Conservation (phyloP, 2,888 invertebrate species). For the Ophion ellenae region DNA sequence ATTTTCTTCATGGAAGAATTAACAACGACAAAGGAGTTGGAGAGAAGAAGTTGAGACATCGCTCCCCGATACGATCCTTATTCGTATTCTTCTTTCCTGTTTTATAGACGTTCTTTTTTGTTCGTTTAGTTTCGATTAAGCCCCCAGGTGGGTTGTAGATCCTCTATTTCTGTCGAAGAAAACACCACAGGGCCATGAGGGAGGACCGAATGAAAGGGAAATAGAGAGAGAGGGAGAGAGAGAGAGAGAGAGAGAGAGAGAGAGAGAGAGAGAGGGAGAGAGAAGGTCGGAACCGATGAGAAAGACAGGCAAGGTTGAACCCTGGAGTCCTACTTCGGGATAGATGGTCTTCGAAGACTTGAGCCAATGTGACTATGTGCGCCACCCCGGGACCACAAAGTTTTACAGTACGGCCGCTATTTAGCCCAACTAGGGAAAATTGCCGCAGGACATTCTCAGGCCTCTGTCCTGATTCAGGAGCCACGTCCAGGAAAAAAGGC, state of each 20-base stretch:
- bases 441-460: constrained; percentile 51
- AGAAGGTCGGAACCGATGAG: constrained; percentile 24
- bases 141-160: constrained; percentile 50
- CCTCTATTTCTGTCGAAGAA: constrained; percentile 66
- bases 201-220: constrained; percentile 8
- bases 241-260: constrained; percentile 5
- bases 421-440: constrained; percentile 70
- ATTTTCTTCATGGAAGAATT: constrained; percentile 30
- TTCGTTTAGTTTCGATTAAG: constrained; percentile 51
- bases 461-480: constrained; percentile 8
- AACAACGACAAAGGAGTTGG: constrained; percentile 27
- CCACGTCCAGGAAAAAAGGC: background rate
- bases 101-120: constrained; percentile 32
- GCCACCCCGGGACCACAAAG: constrained; percentile 68
- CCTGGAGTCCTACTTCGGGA: constrained; percentile 9
- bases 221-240: constrained; percentile 1
- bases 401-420: constrained; percentile 70
- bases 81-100: constrained; percentile 42
- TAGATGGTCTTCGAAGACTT: constrained; percentile 52
- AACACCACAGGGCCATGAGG: constrained; percentile 42
- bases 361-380: constrained; percentile 17
- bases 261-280: constrained; percentile 9
- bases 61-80: constrained; percentile 41
- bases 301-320: constrained; percentile 15
- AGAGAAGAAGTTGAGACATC: constrained; percentile 31